A percentile compares a stretch with the other conserved stretches of the same genome.
Evolutionary conservation across 30 jellyfish, hydroid and myxozoan species (phyloP).

Genomic region (Nemopilema nomurai): DNA sequence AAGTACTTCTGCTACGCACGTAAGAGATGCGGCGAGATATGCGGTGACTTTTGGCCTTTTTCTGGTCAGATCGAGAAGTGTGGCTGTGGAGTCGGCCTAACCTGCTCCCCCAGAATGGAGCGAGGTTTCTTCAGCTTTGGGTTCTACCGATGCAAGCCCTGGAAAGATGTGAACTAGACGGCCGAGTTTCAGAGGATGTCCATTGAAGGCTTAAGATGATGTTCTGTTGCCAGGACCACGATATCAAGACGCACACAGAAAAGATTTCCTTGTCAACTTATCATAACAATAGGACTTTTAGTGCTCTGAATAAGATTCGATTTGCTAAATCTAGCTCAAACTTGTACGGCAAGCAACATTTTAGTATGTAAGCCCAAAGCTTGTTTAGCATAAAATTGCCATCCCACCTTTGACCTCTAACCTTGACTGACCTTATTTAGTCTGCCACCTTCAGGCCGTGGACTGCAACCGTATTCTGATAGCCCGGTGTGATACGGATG

Average conservation of each 20-base stretch:
- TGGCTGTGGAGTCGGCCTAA: conserved; percentile 71
- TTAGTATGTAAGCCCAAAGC: too few relatives aligned
- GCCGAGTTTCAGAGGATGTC: not conserved
- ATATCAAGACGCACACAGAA: not conserved
- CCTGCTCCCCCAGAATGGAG: conserved; percentile 26
- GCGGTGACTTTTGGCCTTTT: conserved; percentile 41
- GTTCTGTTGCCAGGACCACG: not conserved
- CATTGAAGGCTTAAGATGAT: not conserved
- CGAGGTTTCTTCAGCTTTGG: conserved; percentile 21
- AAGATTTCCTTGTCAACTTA: not conserved
- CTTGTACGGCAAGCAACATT: too few relatives aligned
- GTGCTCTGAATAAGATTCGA: too few relatives aligned
- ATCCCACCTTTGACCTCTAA: too few relatives aligned
- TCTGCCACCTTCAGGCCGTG: too few relatives aligned
- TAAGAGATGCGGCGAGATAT: conserved; percentile 50
- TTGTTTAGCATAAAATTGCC: too few relatives aligned
- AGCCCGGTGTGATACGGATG: too few relatives aligned
- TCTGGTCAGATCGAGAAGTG: conserved; percentile 35
- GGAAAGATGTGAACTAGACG: not conserved
- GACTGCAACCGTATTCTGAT: too few relatives aligned
- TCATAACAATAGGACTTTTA: too few relatives aligned
- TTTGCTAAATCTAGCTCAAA: too few relatives aligned
- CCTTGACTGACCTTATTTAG: too few relatives aligned
- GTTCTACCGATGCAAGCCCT: not conserved
- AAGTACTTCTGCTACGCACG: conserved; percentile 45